These are phyloP conservation scores for Knipowitschia caucasica DNA, from an alignment of 2,797 vertebrate species.

Conservation along the genomic window DNA sequence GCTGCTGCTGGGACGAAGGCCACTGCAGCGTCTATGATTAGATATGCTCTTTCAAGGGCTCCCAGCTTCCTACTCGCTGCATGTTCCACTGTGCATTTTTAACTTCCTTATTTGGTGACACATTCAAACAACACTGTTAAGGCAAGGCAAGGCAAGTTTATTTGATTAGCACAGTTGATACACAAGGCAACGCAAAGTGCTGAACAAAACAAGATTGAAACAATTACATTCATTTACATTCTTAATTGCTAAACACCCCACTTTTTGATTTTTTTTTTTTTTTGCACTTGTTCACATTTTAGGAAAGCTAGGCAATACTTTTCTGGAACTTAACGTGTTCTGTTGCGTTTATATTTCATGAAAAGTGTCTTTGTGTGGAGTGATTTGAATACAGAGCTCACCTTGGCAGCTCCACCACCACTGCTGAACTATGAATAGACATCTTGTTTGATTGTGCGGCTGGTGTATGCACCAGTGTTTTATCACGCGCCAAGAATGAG, in stretches of 20 bases:
- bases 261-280: not conserved
- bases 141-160: no score
- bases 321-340: not conserved
- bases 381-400: conserved; percentile 5
- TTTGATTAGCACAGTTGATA: no score
- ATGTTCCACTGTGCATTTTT: conserved; percentile 13
- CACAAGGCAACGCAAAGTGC: no score
- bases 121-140: not conserved
- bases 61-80: conserved; percentile 2
- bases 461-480: conserved; percentile 7
- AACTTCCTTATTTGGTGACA: conserved; percentile 26
- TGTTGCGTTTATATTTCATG: not conserved
- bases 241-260: no score
- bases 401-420: conserved; percentile 11
- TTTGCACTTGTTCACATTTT: not conserved
- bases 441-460: conserved; percentile 34
- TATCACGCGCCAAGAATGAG: not conserved
- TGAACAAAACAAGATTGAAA: no score
- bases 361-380: conserved; percentile 1
- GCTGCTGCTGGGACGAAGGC: conserved; percentile 31
- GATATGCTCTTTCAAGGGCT: conserved; percentile 50
- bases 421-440: conserved; percentile 39
- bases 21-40: conserved; percentile 48
- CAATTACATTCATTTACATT: no score
- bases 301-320: not conserved